A percentile compares a stretch with the other conserved stretches of the same genome.
Conservation (phyloP, 2,113 vertebrate species). For the Malurus elegans region DNA sequence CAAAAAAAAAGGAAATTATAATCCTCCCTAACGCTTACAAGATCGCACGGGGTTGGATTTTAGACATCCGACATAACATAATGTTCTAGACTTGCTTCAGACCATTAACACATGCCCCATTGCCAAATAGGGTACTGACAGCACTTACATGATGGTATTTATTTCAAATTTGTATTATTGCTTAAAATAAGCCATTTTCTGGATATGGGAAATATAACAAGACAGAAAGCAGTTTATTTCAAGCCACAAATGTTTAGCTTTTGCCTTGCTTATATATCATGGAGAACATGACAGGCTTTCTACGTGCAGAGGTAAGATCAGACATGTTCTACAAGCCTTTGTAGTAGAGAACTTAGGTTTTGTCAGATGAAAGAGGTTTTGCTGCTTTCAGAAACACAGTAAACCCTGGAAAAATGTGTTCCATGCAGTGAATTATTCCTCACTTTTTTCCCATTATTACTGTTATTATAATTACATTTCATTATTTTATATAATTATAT, state of each 20-base stretch:
- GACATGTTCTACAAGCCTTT: slow-evolving; percentile 33
- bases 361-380: slow-evolving; percentile 39
- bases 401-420: slow-evolving; percentile 24
- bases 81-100: background rate
- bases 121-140: background rate
- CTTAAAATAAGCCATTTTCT: slow-evolving; percentile 11
- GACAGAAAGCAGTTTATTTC: slow-evolving; percentile 18
- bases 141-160: background rate
- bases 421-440: background rate
- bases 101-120: background rate
- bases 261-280: slow-evolving; percentile 15
- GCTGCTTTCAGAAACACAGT: slow-evolving; percentile 54
- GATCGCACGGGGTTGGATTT: slow-evolving; percentile 72
- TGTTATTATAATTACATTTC: no score
- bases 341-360: background rate
- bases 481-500: no score
- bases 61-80: background rate
- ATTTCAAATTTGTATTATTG: background rate
- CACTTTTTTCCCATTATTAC: background rate
- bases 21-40: slow-evolving; percentile 79
- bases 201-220: background rate
- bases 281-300: slow-evolving; percentile 28
- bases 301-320: slow-evolving; percentile 24
- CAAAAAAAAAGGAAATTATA: slow-evolving; percentile 91
- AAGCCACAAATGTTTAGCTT: slow-evolving; percentile 22